Conservation (phyloP, 1,140 invertebrate genomes). For the Bombus consobrinus region DNA sequence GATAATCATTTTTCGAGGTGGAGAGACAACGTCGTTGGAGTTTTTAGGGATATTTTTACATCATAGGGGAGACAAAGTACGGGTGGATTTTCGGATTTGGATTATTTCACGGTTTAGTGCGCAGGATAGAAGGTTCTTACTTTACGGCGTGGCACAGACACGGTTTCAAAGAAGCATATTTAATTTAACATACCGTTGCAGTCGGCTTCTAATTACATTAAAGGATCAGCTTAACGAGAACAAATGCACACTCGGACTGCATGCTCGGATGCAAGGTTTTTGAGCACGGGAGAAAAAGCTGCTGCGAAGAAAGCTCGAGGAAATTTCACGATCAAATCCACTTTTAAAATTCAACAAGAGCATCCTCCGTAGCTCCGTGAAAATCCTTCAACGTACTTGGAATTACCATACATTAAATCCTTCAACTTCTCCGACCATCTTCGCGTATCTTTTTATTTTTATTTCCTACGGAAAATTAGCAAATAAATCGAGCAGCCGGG, state of each 20-base stretch:
- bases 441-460: not conserved
- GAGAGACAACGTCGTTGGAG: not conserved
- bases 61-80: not conserved
- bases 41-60: not conserved
- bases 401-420: not conserved
- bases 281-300: not conserved
- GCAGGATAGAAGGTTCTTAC: not conserved
- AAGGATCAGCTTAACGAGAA: conserved; percentile 4
- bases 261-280: not conserved
- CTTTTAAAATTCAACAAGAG: not conserved
- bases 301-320: not conserved
- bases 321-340: not conserved
- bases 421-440: not conserved
- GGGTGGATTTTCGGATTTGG: not conserved
- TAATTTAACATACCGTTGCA: not conserved
- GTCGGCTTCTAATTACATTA: conserved; percentile 6
- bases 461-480: not conserved
- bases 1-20: not conserved
- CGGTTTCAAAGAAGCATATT: not conserved
- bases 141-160: not conserved
- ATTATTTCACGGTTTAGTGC: too few relatives aligned
- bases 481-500: not conserved
- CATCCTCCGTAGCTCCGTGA: not conserved
- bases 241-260: not conserved
- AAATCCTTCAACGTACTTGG: not conserved